Evolutionary conservation across 2,888 invertebrate genomes (phyloP).

Genomic region (Allolobophora icterica): DNA sequence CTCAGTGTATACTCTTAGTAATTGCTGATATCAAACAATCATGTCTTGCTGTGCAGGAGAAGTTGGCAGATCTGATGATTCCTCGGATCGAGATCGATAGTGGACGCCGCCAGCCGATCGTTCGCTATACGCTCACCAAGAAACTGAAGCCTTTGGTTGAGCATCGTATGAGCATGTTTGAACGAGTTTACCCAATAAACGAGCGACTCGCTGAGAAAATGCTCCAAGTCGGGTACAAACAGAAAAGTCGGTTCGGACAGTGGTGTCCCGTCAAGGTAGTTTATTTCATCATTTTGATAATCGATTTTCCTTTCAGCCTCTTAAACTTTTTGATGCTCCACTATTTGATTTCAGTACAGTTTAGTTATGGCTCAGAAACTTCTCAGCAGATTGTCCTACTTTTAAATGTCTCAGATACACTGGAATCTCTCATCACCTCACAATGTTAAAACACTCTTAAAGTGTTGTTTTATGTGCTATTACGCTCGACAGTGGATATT

Average conservation of each 20-base stretch:
- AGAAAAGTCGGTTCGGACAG: constrained; percentile 63
- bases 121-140: constrained; percentile 60
- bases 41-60: constrained; percentile 55
- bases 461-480: no score
- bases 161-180: constrained; percentile 61
- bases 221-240: constrained; percentile 63
- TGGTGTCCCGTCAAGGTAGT: constrained; percentile 65
- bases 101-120: constrained; percentile 60
- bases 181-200: constrained; percentile 62
- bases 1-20: neutral
- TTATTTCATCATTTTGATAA: neutral
- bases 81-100: constrained; percentile 60
- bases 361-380: no score
- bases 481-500: no score
- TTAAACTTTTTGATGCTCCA: neutral
- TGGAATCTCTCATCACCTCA: no score
- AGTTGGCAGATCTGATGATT: constrained; percentile 60
- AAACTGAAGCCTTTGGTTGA: constrained; percentile 51
- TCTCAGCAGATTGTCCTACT: no score
- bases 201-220: constrained; percentile 60
- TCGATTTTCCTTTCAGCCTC: no score
- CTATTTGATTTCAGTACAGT: no score
- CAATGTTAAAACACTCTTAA: no score
- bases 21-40: neutral
- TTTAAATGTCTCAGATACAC: no score